Percentiles rank a stretch among this genome's conserved stretches.
Conservation (phyloP, 2,888 invertebrate species). For the Rhogogaster chlorosoma region DNA sequence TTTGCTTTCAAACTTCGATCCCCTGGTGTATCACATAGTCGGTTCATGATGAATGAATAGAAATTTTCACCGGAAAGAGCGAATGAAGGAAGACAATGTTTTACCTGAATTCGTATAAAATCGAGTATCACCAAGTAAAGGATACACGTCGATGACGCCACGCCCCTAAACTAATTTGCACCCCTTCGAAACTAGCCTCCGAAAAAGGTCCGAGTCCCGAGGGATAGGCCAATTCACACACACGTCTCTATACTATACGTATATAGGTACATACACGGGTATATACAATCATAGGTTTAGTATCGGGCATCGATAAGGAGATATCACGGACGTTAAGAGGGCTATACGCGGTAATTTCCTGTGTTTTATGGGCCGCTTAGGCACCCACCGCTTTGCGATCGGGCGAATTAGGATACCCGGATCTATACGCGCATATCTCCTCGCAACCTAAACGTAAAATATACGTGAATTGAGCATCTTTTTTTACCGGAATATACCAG, state of each 20-base stretch:
- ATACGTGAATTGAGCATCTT: background rate
- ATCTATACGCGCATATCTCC: constrained; percentile 50
- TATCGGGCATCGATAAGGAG: constrained; percentile 54
- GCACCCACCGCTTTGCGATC: constrained; percentile 66
- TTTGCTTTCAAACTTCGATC: background rate
- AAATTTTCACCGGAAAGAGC: background rate
- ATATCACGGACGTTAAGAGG: constrained; percentile 63
- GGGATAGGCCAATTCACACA: constrained; percentile 41
- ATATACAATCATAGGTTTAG: background rate
- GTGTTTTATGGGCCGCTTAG: constrained; percentile 73
- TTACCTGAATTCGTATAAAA: background rate
- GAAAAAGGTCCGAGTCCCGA: constrained; percentile 33
- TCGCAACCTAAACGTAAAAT: background rate
- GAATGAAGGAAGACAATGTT: background rate
- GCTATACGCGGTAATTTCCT: constrained; percentile 74
- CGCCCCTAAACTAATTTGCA: constrained; percentile 36
- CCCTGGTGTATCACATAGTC: background rate
- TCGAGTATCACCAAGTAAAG: background rate
- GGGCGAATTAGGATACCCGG: constrained; percentile 70
- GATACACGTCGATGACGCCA: constrained; percentile 1
- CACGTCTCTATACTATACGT: background rate
- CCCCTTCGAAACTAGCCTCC: constrained; percentile 11
- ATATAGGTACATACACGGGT: background rate
- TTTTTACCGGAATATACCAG: background rate
- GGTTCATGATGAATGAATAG: background rate